phyloP scores from a whole-genome alignment of 1,140 invertebrate genomes.

The Magallana gigas region DNA sequence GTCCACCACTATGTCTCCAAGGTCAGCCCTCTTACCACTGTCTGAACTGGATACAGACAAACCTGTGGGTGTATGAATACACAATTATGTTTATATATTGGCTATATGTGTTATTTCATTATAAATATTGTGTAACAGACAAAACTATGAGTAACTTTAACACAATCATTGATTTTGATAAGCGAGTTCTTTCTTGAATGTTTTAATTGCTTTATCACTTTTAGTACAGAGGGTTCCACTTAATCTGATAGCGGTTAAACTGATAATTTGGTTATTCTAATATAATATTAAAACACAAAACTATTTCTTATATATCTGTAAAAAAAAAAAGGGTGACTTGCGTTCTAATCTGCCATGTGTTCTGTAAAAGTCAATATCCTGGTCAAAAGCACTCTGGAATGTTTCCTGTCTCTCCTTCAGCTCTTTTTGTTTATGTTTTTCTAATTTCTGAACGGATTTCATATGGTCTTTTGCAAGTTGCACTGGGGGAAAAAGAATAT shows the following conservation, averaged over 20 bases:
- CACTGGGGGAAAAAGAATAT: conserved; percentile 74
- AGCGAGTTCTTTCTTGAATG: too few relatives aligned
- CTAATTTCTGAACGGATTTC: conserved; percentile 81
- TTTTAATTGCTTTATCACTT: too few relatives aligned
- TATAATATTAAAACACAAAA: too few relatives aligned
- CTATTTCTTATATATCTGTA: too few relatives aligned
- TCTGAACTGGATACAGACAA: conserved; percentile 58
- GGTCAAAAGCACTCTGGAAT: conserved; percentile 85
- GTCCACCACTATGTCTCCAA: conserved; percentile 61
- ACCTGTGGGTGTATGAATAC: conserved; percentile 13
- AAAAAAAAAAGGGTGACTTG: conserved; percentile 72
- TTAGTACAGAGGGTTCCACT: too few relatives aligned
- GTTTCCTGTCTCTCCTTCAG: conserved; percentile 85
- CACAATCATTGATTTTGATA: too few relatives aligned
- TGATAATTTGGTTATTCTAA: too few relatives aligned
- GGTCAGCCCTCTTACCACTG: conserved; percentile 59
- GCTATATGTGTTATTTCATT: too few relatives aligned
- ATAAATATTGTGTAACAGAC: too few relatives aligned
- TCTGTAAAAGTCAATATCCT: conserved; percentile 84
- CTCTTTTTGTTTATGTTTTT: conserved; percentile 81
- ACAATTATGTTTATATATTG: not conserved
- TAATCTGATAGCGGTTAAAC: too few relatives aligned
- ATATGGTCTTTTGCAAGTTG: conserved; percentile 83
- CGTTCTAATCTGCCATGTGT: conserved; percentile 83
- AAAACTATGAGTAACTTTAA: too few relatives aligned